Evolutionary conservation across 2,888 invertebrate genomes (phyloP), one percentile per base, ranked within the genome.

Genomic region (Apodemia hepburni): DNA sequence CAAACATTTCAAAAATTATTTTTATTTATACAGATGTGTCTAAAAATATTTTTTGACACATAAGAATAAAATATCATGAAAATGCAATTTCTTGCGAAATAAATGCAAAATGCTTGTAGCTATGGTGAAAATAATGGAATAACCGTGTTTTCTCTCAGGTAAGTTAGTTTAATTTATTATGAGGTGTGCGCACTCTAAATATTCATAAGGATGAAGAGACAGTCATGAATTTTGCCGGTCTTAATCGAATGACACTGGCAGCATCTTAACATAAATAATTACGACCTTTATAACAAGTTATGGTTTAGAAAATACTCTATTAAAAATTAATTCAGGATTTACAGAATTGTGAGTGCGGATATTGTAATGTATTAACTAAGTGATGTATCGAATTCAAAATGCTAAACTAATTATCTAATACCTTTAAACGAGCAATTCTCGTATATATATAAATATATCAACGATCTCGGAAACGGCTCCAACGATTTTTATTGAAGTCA

Each of bases 111-210:
- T 54, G 5, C 27, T 7, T 5, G 54, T 54, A 7, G 22, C 22
- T 54, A 54, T 54, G 22, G 54, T 27, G 29, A 54, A 54, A 54
- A 45, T 65, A 66, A 66, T 66, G 66, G 66, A 64, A 58, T 65
- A 63, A 59, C 63, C 65, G 57, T 66, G 66, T 65, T 61, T 64
- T 63, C 60, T 65, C 47, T 15, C 27, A 61, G 63, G 58, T 15
- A 45, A 62, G 65, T 61, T 62, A 45, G 58, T 61, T 64, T 66
- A 61, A 62, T 54, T 61, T 66, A 63, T 64, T 61, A 65, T 59
- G 61, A 64, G 60, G 47, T 61, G 65, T 47, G 61, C 61, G 57
- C 63, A 45, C 33, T 51, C 60, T 63, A 60, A 60, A 62, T 63
- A 65, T 62, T 63, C 63, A 66, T 66, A 49, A 61, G 57, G 59